Conservation (phyloP, 2,888 invertebrate genomes). For the Eugnorisma glareosa region DNA sequence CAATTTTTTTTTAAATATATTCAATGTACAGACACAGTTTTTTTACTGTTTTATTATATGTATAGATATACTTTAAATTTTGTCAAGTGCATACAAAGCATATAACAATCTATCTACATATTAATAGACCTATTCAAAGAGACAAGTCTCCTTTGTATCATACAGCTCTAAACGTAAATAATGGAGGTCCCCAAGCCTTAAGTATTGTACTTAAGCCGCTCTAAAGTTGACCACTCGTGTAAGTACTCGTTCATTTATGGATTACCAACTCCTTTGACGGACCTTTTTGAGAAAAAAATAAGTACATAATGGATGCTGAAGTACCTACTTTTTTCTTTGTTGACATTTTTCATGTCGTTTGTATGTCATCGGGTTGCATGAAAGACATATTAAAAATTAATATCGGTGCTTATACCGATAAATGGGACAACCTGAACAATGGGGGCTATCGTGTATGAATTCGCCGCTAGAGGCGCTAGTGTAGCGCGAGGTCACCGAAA, state of each 20-base stretch:
- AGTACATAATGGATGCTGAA: conserved; percentile 4
- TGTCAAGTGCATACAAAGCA: neutral
- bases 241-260: conserved; percentile 33
- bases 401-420: neutral
- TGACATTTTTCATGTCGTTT: neutral
- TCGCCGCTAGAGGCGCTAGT: too few relatives aligned
- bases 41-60: too few relatives aligned
- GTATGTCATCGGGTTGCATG: neutral
- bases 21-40: too few relatives aligned
- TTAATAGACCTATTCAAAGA: conserved; percentile 16
- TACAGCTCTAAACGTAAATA: conserved; percentile 11
- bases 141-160: conserved; percentile 6
- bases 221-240: conserved; percentile 36
- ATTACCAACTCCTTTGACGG: conserved; percentile 32
- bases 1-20: too few relatives aligned
- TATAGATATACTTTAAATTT: neutral
- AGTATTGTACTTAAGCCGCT: conserved; percentile 23
- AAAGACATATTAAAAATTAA: neutral
- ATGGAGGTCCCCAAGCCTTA: conserved; percentile 19
- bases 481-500: too few relatives aligned
- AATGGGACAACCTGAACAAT: neutral
- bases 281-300: conserved; percentile 15
- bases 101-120: neutral
- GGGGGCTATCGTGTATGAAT: too few relatives aligned
- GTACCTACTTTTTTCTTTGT: conserved; percentile 3